These are phyloP conservation scores for Drosophila affinis DNA, from an alignment of 2,888 invertebrate species.

Conservation along the genomic window DNA sequence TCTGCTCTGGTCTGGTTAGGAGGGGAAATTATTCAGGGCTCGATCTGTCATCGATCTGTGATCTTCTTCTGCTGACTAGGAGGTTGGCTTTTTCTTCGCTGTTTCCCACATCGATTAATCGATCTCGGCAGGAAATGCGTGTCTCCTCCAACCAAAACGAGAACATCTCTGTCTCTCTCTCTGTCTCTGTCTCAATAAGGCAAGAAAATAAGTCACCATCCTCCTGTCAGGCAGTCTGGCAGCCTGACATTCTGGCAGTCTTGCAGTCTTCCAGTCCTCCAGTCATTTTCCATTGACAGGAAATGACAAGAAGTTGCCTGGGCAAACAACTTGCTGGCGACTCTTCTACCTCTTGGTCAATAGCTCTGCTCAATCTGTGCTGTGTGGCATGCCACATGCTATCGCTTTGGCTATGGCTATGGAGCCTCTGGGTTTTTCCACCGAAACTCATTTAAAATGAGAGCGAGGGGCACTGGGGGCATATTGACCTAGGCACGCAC, in stretches of 20 bases:
- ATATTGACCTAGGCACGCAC: conserved; percentile 46
- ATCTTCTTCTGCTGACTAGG: neutral
- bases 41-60: neutral
- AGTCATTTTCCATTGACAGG: conserved; percentile 13
- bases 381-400: conserved; percentile 41
- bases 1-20: neutral
- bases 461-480: neutral
- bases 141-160: conserved; percentile 13
- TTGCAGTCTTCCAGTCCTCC: conserved; percentile 14
- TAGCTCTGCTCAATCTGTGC: conserved; percentile 23
- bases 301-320: conserved; percentile 41
- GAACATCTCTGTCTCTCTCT: conserved; percentile 10
- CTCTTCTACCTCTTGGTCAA: conserved; percentile 15
- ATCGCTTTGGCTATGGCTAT: conserved; percentile 3
- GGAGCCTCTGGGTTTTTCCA: neutral
- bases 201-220: conserved; percentile 22
- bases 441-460: neutral
- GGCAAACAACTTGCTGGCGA: conserved; percentile 46
- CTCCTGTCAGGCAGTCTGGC: neutral
- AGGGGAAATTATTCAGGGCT: neutral
- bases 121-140: conserved; percentile 57
- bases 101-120: conserved; percentile 27
- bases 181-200: neutral
- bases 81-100: neutral
- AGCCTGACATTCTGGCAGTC: neutral